Percentiles rank a stretch among this genome's conserved stretches.
phyloP scores from a whole-genome alignment of 2,113 vertebrate species.

The Acanthisitta chloris region DNA sequence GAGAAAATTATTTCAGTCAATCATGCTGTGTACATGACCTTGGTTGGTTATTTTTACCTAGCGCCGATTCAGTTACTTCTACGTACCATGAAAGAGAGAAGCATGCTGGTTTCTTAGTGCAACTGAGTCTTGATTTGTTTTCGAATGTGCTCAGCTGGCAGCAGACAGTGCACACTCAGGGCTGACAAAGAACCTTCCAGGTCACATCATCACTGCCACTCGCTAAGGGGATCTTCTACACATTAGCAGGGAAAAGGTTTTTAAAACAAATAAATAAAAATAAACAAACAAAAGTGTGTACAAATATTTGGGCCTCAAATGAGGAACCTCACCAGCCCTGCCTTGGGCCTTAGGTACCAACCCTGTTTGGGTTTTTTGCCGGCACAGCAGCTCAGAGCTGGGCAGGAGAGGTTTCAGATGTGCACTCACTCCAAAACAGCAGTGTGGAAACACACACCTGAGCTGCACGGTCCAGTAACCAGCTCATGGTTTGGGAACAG shows the following conservation, averaged over 20 bases:
- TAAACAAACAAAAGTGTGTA: not conserved
- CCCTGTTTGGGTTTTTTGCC: not conserved
- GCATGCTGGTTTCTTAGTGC: not conserved
- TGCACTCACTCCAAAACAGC: not conserved
- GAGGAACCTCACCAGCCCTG: not conserved
- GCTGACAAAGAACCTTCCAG: not conserved
- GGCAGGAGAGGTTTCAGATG: not conserved
- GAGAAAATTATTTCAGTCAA: not conserved
- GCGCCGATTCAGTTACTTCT: not conserved
- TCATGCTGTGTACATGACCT: not conserved
- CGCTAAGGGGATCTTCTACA: not conserved
- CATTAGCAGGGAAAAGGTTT: not conserved
- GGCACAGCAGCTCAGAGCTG: not conserved
- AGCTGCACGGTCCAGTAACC: not conserved
- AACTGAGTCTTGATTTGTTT: not conserved
- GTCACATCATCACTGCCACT: not conserved
- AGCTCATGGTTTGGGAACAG: not conserved
- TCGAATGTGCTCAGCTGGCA: not conserved
- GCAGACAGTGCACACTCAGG: not conserved
- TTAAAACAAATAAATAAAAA: not conserved
- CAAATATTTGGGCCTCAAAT: not conserved
- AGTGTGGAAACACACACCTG: rapidly evolving
- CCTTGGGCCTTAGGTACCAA: not conserved
- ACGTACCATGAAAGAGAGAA: not conserved
- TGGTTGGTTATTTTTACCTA: slow-evolving; percentile 8